Percentiles rank a stretch among this genome's conserved stretches.
Evolutionary conservation across 2,888 invertebrate species (phyloP).

Genomic region (Drosophila macrothrix): DNA sequence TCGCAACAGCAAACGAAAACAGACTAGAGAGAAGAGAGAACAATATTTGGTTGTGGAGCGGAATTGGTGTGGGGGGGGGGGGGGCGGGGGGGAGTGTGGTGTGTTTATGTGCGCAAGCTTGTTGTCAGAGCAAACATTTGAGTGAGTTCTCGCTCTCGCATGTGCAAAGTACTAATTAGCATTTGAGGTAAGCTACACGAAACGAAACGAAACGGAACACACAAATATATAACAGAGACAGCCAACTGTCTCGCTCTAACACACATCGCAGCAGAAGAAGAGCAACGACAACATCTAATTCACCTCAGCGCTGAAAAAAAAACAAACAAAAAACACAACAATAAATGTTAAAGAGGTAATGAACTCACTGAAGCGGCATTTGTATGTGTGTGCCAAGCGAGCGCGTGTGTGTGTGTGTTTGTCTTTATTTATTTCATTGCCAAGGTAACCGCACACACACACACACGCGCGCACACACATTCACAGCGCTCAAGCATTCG

Average conservation of each 20-base stretch:
- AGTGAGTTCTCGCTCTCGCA: slow-evolving; percentile 40
- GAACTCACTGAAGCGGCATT: slow-evolving; percentile 46
- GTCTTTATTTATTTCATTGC: slow-evolving; percentile 64
- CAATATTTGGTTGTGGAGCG: not conserved
- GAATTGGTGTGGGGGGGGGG: not conserved
- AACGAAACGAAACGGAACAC: slow-evolving; percentile 32
- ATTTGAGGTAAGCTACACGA: slow-evolving; percentile 47
- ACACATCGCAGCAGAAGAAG: slow-evolving; percentile 18
- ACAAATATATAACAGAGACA: slow-evolving; percentile 17
- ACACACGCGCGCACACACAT: slow-evolving; percentile 22
- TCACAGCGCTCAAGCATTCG: slow-evolving; percentile 6
- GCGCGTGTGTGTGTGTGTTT: slow-evolving; percentile 3
- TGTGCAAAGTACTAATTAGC: slow-evolving; percentile 57
- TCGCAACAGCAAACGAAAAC: slow-evolving; percentile 38
- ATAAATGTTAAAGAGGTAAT: slow-evolving; percentile 52
- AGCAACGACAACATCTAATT: slow-evolving; percentile 51
- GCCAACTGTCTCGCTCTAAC: slow-evolving; percentile 23
- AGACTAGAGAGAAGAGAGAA: not conserved
- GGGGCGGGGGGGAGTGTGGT: not conserved
- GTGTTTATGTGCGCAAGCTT: slow-evolving; percentile 17
- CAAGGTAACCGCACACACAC: slow-evolving; percentile 59
- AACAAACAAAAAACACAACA: not conserved
- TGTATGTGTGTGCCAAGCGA: slow-evolving; percentile 4
- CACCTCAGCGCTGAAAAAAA: slow-evolving; percentile 55
- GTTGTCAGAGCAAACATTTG: slow-evolving; percentile 63